phyloP scores from a whole-genome alignment of 1,140 invertebrate genomes.

The Pentalonia nigronervosa region DNA sequence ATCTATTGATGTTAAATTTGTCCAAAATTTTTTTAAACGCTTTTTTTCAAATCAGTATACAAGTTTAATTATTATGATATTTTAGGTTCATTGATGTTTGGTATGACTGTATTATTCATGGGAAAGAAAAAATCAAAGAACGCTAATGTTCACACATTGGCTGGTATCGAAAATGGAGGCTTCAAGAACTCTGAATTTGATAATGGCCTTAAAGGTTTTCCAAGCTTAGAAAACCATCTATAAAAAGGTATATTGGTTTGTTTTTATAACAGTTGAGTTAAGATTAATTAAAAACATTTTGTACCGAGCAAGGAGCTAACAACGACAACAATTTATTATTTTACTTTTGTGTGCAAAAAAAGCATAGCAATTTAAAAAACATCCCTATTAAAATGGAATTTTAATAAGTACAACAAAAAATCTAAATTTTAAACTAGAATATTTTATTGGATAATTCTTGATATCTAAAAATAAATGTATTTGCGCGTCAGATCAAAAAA shows the following conservation, averaged over 20 bases:
- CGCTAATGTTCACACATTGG: slow-evolving; percentile 59
- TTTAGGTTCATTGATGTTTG: slow-evolving; percentile 62
- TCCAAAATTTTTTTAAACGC: not conserved
- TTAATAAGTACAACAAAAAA: not conserved
- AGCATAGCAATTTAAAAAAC: not conserved
- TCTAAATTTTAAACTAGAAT: not conserved
- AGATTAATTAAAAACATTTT: not conserved
- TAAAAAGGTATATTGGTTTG: not conserved
- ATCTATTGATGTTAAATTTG: not conserved
- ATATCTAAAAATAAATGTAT: not conserved
- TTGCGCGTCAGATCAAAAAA: not conserved
- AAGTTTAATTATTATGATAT: not conserved
- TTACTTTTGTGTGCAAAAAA: not conserved
- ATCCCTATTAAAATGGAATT: not conserved
- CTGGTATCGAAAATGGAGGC: slow-evolving; percentile 62
- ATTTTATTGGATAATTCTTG: not conserved
- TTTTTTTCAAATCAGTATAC: not conserved
- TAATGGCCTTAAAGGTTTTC: slow-evolving; percentile 51
- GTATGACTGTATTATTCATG: slow-evolving; percentile 61
- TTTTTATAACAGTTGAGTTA: not conserved
- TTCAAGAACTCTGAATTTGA: slow-evolving; percentile 61
- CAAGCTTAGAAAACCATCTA: slow-evolving; percentile 45
- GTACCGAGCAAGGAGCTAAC: not conserved
- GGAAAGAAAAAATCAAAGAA: slow-evolving; percentile 59
- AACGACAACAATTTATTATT: not conserved